Conservation (phyloP, 2,113 vertebrate species). For the Austrofundulus limnaeus region DNA sequence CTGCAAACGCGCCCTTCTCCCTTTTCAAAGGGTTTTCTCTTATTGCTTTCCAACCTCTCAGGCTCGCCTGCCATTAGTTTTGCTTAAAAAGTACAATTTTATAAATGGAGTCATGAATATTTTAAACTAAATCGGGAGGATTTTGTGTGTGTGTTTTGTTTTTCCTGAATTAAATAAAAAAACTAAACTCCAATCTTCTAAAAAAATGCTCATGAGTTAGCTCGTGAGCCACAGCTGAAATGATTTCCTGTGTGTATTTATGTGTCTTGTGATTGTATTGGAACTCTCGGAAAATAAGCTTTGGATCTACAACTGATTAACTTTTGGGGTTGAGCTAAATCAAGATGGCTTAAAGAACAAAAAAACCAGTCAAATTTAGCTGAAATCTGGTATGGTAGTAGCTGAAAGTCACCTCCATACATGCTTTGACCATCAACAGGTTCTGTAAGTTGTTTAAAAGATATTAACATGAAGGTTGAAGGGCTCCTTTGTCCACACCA, state of each 20-base stretch:
- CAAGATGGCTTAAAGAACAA: no score
- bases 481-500: not conserved
- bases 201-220: fast-evolving
- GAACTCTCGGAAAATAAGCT: no score
- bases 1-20: not conserved
- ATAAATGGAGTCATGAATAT: not conserved
- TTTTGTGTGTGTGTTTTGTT: not conserved
- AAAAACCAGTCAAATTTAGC: no score
- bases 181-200: not conserved
- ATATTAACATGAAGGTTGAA: not conserved
- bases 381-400: no score
- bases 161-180: no score
- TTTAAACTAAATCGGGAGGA: not conserved
- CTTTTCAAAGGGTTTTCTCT: not conserved
- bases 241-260: no score
- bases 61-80: not conserved
- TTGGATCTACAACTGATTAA: no score
- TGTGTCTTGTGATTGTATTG: no score
- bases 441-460: not conserved
- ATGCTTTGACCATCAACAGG: no score
- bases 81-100: not conserved
- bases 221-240: no score
- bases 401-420: no score
- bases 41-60: not conserved
- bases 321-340: no score